These are phyloP conservation scores for Herpetotheres cachinnans DNA, from an alignment of 2,113 vertebrate species.

Conservation along the genomic window DNA sequence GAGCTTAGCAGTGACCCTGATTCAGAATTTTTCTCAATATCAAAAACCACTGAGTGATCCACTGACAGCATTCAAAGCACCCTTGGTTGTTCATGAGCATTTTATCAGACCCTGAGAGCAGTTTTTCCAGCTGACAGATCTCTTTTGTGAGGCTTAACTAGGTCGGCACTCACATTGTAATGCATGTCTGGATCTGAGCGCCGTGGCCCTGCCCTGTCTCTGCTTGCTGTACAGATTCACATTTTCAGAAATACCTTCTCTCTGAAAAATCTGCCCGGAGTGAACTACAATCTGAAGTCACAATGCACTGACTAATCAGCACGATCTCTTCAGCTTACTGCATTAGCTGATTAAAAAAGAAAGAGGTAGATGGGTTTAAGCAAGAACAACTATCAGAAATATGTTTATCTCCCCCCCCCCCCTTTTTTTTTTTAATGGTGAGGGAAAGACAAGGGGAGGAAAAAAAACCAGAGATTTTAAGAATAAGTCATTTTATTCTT, in stretches of 20 bases:
- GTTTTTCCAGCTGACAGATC: not conserved
- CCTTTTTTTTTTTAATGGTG: not conserved
- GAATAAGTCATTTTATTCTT: not conserved
- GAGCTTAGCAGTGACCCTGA: not conserved
- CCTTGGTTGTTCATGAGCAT: not conserved
- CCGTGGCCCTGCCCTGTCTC: not conserved
- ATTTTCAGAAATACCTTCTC: not conserved
- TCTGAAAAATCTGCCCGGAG: not conserved
- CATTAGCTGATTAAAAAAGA: not conserved
- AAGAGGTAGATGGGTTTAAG: not conserved
- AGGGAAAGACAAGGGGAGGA: not conserved
- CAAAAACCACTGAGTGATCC: not conserved
- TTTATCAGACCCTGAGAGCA: not conserved
- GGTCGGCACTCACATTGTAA: not conserved
- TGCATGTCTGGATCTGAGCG: not conserved
- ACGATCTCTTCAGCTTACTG: not conserved
- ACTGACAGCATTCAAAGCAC: not conserved
- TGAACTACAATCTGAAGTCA: not conserved
- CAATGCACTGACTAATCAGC: not conserved
- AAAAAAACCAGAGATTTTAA: not conserved
- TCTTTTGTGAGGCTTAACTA: not conserved
- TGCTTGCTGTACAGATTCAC: not conserved
- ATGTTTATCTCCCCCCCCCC: not conserved
- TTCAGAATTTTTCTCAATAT: not conserved
- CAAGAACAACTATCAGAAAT: not conserved